Percentiles rank a stretch among this genome's conserved stretches.
These are phyloP conservation scores for Helleia helle DNA, from an alignment of 2,888 invertebrate genomes.

Conservation along the genomic window DNA sequence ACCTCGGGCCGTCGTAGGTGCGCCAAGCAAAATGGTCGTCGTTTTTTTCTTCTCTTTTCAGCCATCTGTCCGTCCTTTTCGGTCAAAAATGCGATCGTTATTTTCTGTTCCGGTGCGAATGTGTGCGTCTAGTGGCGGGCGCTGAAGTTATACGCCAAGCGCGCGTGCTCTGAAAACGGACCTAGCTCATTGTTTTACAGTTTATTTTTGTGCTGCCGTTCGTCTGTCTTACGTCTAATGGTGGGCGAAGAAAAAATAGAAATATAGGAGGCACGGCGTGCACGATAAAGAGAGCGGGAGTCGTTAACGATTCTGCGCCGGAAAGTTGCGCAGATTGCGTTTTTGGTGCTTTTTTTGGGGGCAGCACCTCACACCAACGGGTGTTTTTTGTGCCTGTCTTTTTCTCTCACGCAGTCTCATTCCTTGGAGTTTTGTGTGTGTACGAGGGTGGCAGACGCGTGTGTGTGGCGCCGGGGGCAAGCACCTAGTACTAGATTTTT, in stretches of 20 bases:
- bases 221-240: constrained; percentile 61
- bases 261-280: constrained; percentile 71
- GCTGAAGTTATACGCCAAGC: constrained; percentile 43
- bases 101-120: constrained; percentile 70
- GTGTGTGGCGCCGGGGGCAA: constrained; percentile 42
- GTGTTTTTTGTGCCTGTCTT: constrained; percentile 70
- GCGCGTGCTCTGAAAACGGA: constrained; percentile 23
- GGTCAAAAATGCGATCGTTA: constrained; percentile 75
- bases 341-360: constrained; percentile 76
- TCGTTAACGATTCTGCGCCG: constrained; percentile 76
- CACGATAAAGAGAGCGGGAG: constrained; percentile 73
- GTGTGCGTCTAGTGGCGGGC: constrained; percentile 59
- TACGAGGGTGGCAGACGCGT: constrained; percentile 27
- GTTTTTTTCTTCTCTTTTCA: constrained; percentile 75
- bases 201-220: constrained; percentile 25
- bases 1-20: constrained; percentile 59
- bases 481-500: constrained; percentile 70
- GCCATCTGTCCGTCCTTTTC: constrained; percentile 74
- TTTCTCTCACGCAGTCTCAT: constrained; percentile 61
- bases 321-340: constrained; percentile 75
- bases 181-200: constrained; percentile 16
- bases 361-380: constrained; percentile 69
- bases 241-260: constrained; percentile 69
- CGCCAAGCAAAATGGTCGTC: constrained; percentile 72
- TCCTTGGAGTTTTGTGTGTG: constrained; percentile 36